A percentile compares a stretch with the other conserved stretches of the same genome.
These are phyloP conservation scores for Lophura nycthemera DNA, from an alignment of 2,113 vertebrate genomes.

Conservation along the genomic window DNA sequence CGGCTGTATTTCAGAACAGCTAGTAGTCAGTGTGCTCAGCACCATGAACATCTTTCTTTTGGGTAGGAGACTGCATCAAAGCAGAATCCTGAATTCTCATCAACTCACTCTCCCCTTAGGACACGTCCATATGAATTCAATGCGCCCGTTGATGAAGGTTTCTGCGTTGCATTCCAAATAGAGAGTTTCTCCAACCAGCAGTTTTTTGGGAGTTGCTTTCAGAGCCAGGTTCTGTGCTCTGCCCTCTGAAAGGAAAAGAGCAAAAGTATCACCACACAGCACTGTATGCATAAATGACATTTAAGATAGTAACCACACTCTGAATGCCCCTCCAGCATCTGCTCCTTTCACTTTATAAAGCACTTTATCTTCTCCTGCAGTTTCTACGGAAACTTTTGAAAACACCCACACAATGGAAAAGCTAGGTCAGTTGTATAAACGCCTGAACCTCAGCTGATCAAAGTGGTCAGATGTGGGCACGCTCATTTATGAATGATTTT, in stretches of 20 bases:
- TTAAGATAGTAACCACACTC: not conserved
- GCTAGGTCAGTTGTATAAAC: not conserved
- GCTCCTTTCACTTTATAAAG: not conserved
- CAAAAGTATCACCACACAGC: not conserved
- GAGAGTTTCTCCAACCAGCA: constrained; percentile 84
- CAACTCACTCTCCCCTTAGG: constrained; percentile 66
- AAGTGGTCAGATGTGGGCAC: not conserved
- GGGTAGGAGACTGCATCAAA: not conserved
- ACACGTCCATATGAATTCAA: constrained; percentile 79
- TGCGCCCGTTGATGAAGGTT: constrained; percentile 79
- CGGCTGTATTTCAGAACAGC: not conserved
- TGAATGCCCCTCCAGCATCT: not conserved
- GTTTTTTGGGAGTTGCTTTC: constrained; percentile 57
- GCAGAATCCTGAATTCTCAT: not conserved
- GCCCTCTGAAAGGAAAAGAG: constrained; percentile 44
- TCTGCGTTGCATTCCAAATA: constrained; percentile 81
- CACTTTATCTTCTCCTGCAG: not conserved
- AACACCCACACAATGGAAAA: not conserved
- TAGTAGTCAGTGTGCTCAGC: not conserved
- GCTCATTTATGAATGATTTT: not conserved
- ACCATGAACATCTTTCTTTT: not conserved
- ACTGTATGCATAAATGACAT: fast-evolving
- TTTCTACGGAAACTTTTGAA: not conserved
- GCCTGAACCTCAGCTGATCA: not conserved
- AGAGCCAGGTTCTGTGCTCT: constrained; percentile 58